Evolutionary conservation across 2,888 invertebrate species (phyloP).

Genomic region (Punctoribates punctum): DNA sequence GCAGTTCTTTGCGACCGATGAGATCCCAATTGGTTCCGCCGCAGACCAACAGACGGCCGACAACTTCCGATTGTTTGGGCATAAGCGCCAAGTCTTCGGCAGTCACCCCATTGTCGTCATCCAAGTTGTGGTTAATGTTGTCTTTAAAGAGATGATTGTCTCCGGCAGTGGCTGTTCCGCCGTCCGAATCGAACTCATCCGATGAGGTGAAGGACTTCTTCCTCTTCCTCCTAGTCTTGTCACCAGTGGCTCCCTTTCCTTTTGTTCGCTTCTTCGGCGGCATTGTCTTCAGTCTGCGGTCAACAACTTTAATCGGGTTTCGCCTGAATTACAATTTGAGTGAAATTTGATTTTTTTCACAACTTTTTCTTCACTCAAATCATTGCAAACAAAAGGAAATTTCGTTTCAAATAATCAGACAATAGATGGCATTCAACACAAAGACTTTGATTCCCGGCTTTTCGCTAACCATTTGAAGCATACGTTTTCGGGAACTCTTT

Average conservation of each 20-base stretch:
- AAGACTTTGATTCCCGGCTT: not conserved
- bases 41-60: constrained; percentile 70
- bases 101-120: constrained; percentile 17
- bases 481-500: not conserved
- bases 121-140: constrained; percentile 25
- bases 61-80: constrained; percentile 10
- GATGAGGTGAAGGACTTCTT: not conserved
- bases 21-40: constrained; percentile 89
- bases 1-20: constrained; percentile 72
- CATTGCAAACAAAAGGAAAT: constrained; percentile 30
- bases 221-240: not conserved
- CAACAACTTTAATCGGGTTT: not conserved
- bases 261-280: constrained; percentile 14
- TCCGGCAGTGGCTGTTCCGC: not conserved
- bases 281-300: not conserved
- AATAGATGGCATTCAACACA: constrained; percentile 23
- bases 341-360: not conserved
- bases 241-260: not conserved
- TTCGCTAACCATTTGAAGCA: not conserved
- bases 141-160: constrained; percentile 12
- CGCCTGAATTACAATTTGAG: not conserved
- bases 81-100: constrained; percentile 16
- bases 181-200: constrained; percentile 17
- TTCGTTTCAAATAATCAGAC: not conserved
- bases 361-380: not conserved